Conservation (phyloP, 2,797 vertebrate genomes). For the Clarias fuscus region DNA sequence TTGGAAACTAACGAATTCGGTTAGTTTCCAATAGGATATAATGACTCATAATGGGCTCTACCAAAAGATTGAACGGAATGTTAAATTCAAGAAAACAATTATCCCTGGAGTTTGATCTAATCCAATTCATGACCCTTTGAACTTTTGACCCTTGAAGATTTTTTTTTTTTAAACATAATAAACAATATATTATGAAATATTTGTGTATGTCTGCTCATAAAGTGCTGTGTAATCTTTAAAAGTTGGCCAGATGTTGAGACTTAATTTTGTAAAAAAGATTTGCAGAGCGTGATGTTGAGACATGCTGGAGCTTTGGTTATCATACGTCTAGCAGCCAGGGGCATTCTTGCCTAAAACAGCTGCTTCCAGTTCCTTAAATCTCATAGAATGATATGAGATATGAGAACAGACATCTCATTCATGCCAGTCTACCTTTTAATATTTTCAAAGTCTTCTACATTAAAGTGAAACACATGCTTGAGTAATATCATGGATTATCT, state of each 20-base stretch:
- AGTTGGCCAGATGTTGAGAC: background rate
- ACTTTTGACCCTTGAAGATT: too few relatives aligned
- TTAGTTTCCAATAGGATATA: too few relatives aligned
- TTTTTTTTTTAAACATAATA: too few relatives aligned
- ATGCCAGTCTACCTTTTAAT: conserved; percentile 39
- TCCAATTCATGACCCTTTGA: too few relatives aligned
- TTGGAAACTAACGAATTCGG: too few relatives aligned
- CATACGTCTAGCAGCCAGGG: conserved; percentile 41
- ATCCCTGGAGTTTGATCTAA: background rate
- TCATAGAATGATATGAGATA: conserved; percentile 48
- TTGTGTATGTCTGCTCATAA: background rate
- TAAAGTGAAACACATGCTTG: conserved; percentile 59
- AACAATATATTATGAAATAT: background rate
- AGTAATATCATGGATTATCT: conserved; percentile 62
- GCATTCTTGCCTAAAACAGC: conserved; percentile 47
- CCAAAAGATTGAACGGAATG: too few relatives aligned
- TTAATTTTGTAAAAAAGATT: background rate
- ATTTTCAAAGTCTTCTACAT: conserved; percentile 58
- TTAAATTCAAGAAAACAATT: background rate
- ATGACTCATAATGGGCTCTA: too few relatives aligned
- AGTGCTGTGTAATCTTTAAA: background rate
- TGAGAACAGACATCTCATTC: conserved; percentile 51
- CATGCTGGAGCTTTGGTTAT: background rate
- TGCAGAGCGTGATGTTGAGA: background rate
- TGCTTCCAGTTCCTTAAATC: conserved; percentile 49